These are phyloP conservation scores for Muscicapa comitata DNA, from an alignment of 2,797 vertebrate genomes.

Conservation along the genomic window DNA sequence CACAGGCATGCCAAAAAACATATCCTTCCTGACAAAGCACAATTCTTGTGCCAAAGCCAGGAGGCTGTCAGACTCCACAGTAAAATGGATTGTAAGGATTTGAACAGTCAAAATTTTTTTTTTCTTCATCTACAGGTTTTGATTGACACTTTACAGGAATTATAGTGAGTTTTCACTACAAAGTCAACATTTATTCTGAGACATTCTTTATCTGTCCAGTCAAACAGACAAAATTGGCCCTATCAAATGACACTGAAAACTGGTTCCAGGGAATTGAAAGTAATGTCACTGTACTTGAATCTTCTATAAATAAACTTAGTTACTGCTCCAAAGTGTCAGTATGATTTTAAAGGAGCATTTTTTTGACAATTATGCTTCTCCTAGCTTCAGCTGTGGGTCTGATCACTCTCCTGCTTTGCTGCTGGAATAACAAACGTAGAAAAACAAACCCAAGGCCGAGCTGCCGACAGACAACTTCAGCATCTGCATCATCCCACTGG, in stretches of 20 bases:
- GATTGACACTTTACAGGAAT: neutral
- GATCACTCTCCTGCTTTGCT: neutral
- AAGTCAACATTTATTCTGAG: neutral
- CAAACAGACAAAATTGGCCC: neutral
- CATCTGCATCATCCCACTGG: conserved; percentile 94
- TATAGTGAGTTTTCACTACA: neutral
- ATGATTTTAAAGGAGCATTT: neutral
- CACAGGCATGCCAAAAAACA: neutral
- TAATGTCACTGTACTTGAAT: neutral
- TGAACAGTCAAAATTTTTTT: neutral
- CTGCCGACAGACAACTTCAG: conserved; percentile 95
- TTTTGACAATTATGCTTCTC: neutral
- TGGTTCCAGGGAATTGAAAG: neutral
- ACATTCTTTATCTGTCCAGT: neutral
- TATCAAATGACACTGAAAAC: neutral
- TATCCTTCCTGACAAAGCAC: neutral
- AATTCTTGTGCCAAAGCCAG: neutral
- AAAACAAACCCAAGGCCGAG: conserved; percentile 87
- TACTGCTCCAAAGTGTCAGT: neutral
- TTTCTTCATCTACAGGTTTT: neutral
- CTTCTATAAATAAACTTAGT: neutral
- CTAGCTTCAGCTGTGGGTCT: neutral
- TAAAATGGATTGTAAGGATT: neutral
- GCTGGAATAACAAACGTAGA: neutral
- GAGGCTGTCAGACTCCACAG: neutral